Base-by-base conservation (phyloP, 2,113 vertebrate species). In the Microcebus tavaratra region DNA sequence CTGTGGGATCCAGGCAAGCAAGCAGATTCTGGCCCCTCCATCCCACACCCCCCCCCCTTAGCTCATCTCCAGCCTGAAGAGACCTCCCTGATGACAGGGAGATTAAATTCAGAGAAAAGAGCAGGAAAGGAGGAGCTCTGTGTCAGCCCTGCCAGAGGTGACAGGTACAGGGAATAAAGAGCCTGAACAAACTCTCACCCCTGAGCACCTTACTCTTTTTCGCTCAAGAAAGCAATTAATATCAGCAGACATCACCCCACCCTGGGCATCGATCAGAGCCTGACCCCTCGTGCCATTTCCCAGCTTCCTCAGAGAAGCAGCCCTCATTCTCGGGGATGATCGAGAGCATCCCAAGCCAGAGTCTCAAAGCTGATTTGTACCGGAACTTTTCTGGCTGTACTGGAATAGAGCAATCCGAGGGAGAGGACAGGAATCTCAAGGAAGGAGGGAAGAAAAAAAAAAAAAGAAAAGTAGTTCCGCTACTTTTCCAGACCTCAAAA, bases 401-500 rank as follows among this genome's bases (percentile, higher is more conserved):
- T 82, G 10, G 55, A 15, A 11, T 76, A 65, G 0, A 91, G 83
- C 85, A 92, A 88, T 70, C 15, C 27, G 59, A 81, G 80, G 23
- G 9, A 96, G 70, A 85, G 55, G 57, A 96, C 93, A 89, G 36
- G 34, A 92, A 88, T 92, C 68, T 79, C 70, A 75, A 9, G 21
- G 31, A 25, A 81, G 6, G 70, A 55, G 17, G 53, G 53, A 6
- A 6, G 6, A 55, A 55, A 55, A 42, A 42, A 42, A 55, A 25
- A 78, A 27, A 39, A n/a, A 42, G 10, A 88, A 4, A n/a, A 25
- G 14, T 27, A 67, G 3, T 36, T 34, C 34, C 63, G 88, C 29
- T 34, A 81, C 75, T 95, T 92, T 86, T 94, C 82, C 72, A 97
- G 80, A 92, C 67, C 73, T 96, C 85, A 87, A 34, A 78, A 65